Percentiles rank a stretch among this genome's conserved stretches.
These are phyloP conservation scores for Orientallactaga bullata DNA, from an alignment of 2,113 vertebrate genomes.

Conservation along the genomic window DNA sequence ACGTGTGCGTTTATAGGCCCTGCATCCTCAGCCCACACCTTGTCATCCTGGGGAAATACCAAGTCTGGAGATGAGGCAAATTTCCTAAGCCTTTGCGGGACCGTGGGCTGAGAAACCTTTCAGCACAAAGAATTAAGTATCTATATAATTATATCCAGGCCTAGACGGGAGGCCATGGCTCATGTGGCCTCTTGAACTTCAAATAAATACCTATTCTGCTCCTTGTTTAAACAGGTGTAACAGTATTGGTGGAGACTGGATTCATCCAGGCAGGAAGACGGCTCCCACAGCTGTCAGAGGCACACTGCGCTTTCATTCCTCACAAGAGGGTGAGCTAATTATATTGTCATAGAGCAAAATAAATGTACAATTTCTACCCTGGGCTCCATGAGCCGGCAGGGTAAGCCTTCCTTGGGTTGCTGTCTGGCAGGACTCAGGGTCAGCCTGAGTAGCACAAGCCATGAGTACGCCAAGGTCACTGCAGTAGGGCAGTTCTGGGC, in stretches of 20 bases:
- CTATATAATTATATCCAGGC: constrained; percentile 76
- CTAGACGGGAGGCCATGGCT: constrained; percentile 76
- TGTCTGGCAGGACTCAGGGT: background rate
- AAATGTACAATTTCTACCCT: constrained; percentile 45
- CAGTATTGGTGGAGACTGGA: constrained; percentile 69
- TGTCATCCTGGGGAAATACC: background rate
- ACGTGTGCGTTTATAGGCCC: too few species aligned
- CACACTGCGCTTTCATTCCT: constrained; percentile 73
- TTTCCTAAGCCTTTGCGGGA: constrained; percentile 10
- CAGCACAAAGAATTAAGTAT: constrained; percentile 80
- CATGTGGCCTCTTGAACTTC: constrained; percentile 78
- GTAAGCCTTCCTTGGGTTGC: background rate
- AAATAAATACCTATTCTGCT: constrained; percentile 79
- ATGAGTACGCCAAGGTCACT: background rate
- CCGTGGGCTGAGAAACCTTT: constrained; percentile 68
- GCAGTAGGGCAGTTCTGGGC: background rate
- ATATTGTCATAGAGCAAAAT: constrained; percentile 75
- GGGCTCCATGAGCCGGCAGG: constrained; percentile 44
- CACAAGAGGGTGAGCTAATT: constrained; percentile 71
- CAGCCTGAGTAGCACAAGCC: background rate
- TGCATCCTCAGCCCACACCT: background rate
- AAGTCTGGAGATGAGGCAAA: constrained; percentile 11
- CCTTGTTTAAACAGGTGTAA: constrained; percentile 86
- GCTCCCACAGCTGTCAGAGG: constrained; percentile 74
- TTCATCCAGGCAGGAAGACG: constrained; percentile 74